Evolutionary conservation across 1,140 invertebrate species (phyloP), one percentile per base, ranked within the genome.

Genomic region (Conus betulinus): DNA sequence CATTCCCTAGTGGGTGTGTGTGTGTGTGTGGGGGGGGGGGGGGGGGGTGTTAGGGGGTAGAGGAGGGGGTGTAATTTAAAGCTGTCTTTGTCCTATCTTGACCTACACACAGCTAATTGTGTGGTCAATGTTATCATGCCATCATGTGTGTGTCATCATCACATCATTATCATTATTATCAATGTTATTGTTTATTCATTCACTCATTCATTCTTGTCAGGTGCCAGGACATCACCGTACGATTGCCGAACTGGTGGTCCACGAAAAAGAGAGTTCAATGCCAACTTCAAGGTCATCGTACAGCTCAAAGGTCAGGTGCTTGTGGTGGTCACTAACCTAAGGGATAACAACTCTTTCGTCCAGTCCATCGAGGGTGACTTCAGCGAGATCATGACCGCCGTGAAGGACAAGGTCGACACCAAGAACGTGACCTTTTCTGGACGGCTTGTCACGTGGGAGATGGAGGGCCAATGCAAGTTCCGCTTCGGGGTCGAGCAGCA

Each of bases 161-260:
- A 39, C 39, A 39, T 39, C 39, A 39, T 39, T 39, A 39, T 3
- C 39, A 39, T 39, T 39, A 39, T 39, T 39, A 39, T 39, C 39
- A 39, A 39, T 39, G 39, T 3, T 39, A 3, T 39, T 39, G 39
- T 39, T 63, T 13, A 63, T 63, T 63, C 60, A 63, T 63, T 51
- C 76, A 79, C 76, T 25, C 4, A 15, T 79, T 25, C 25, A 25
- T 79, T 79, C 15, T 23, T n/a, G 17, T 76, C 67, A 87, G 85
- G 85, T 87, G 0, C 95, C 95, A 39, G 78, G 91, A 5, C 94
- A 93, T 51, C 93, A 92, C 76, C 92, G 92, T 85, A 95, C 95
- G 3, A 94, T 93, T 23, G 96, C 96, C 11, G 93, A 93, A 81
- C 93, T 96, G 86, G 94, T 95, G 5, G 94, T 96, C 78, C 95